Evolutionary conservation across 1,140 invertebrate genomes (phyloP).

Genomic region (Sminthurides bifidus): DNA sequence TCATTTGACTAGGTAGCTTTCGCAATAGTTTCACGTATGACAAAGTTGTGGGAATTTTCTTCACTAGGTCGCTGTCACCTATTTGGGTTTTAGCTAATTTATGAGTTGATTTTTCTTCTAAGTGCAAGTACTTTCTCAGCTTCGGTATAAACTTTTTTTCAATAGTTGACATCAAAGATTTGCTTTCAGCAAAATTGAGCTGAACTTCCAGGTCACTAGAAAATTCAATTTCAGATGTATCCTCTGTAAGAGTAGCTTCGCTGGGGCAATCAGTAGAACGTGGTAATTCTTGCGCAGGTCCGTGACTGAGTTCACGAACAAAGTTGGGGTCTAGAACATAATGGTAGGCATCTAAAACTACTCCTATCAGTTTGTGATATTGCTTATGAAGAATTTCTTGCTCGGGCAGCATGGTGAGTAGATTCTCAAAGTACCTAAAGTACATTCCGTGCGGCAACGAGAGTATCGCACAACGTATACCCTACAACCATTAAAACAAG

Average conservation of each 20-base stretch:
- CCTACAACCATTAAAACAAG: neutral
- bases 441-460: neutral
- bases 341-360: neutral
- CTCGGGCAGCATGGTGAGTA: too few species aligned
- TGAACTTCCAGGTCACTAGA: neutral
- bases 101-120: constrained; percentile 1
- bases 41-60: constrained; percentile 3
- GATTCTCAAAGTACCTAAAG: constrained; percentile 5
- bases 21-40: neutral
- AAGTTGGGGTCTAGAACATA: neutral
- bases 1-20: neutral
- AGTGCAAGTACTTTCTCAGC: neutral
- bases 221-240: neutral
- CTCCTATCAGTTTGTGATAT: constrained; percentile 3
- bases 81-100: neutral
- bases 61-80: neutral
- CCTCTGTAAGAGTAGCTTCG: neutral
- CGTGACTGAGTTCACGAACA: neutral
- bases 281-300: too few species aligned
- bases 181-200: neutral
- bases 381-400: neutral
- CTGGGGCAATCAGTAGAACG: neutral
- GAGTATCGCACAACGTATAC: neutral
- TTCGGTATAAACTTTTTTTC: neutral
- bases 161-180: neutral